Evolutionary conservation across 2,888 invertebrate genomes (phyloP), one percentile per base, ranked within the genome.

Genomic region (Anticlea derivata): DNA sequence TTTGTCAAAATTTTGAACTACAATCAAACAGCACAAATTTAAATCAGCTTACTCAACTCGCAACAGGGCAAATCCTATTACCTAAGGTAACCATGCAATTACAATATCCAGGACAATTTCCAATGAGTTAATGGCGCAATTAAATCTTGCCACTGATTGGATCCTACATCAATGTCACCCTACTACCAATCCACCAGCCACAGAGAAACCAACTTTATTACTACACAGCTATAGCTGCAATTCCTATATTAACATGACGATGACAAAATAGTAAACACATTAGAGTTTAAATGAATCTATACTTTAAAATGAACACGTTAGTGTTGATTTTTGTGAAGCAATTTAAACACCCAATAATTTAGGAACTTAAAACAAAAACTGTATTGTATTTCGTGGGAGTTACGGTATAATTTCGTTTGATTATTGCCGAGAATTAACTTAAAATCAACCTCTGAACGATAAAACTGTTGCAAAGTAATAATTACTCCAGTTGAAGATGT

Each of bases 61-160:
- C 34, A 57, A 58, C 57, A 58, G 62, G 45, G 53, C 44, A 61
- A 65, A 65, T 59, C 52, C 60, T 45, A 59, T 70, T 66, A 65
- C 27, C 57, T 59, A 60, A 53, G 60, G 55, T 61, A 65, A 62
- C 68, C 60, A 63, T 62, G 62, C 67, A 69, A 69, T 70, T 70
- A 70, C 68, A 55, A 56, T 68, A 61, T 61, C 62, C 61, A 63
- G 68, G 65, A 65, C 74, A 68, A 68, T 69, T 46, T 64, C 58
- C 57, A 69, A 73, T 66, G 63, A 73, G 65, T 71, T 71, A 74
- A 75, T 70, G 62, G 63, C 60, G 55, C 71, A 74, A 75, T 73
- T 71, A 63, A 61, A 71, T 58, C 65, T 47, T 37, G 49, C 51
- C 60, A 53, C 70, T 73, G 76, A 76, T 76, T 76, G 72, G 66